Evolutionary conservation across 2,888 invertebrate genomes (phyloP).

Genomic region (Polydrusus cervinus): DNA sequence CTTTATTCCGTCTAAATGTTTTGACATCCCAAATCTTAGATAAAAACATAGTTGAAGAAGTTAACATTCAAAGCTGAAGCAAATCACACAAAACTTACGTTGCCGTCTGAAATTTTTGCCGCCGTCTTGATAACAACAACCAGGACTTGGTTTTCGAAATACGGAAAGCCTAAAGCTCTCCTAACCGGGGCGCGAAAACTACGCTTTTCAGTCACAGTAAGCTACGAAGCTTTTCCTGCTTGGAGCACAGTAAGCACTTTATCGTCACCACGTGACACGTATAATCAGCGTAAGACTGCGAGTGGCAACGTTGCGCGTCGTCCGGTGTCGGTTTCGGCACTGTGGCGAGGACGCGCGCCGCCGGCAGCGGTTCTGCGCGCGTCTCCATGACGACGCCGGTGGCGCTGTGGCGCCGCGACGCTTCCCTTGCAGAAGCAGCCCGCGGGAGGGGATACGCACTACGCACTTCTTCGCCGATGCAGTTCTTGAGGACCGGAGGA

Average conservation of each 20-base stretch:
- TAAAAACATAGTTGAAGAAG: no score
- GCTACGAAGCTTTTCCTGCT: constrained; percentile 30
- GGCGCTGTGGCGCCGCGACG: constrained; percentile 67
- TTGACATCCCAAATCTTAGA: no score
- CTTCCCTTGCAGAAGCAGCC: constrained; percentile 51
- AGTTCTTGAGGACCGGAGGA: constrained; percentile 48
- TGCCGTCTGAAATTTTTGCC: constrained; percentile 51
- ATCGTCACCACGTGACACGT: constrained; percentile 49
- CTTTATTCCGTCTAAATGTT: no score
- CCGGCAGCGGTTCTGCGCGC: constrained; percentile 60
- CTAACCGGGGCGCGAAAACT: constrained; percentile 30
- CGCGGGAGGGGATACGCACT: constrained; percentile 48
- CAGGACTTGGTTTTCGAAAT: constrained; percentile 27
- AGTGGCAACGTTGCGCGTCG: constrained; percentile 54
- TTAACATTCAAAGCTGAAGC: background rate
- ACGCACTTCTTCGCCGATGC: constrained; percentile 52
- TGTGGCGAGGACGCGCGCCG: constrained; percentile 50
- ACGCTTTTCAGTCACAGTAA: constrained; percentile 25
- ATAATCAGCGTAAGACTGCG: constrained; percentile 50
- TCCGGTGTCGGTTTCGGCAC: constrained; percentile 53
- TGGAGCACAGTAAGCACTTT: constrained; percentile 21
- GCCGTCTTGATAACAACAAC: constrained; percentile 53
- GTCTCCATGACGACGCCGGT: constrained; percentile 70
- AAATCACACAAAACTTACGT: constrained; percentile 45
- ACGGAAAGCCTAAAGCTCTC: constrained; percentile 37